These are phyloP conservation scores for Austrofundulus limnaeus DNA, from an alignment of 2,113 vertebrate species.

Conservation along the genomic window DNA sequence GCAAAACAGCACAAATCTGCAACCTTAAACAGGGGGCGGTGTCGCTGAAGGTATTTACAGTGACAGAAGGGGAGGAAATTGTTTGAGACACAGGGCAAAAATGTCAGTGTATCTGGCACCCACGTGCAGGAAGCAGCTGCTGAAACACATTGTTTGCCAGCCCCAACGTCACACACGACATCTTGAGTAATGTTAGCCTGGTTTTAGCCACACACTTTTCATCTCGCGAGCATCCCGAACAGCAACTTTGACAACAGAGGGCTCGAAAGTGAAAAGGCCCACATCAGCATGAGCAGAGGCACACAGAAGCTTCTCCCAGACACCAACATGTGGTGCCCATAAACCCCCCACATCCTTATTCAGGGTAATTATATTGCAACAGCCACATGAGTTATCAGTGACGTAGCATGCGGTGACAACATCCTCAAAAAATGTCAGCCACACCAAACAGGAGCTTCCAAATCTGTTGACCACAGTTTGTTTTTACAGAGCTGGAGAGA, in stretches of 20 bases:
- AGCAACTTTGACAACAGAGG: constrained; percentile 7
- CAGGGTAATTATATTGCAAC: constrained; percentile 64
- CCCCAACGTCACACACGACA: neutral
- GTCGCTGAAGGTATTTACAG: constrained; percentile 69
- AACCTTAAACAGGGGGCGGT: constrained; percentile 60
- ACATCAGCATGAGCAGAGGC: constrained; percentile 36
- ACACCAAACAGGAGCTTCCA: constrained; percentile 47
- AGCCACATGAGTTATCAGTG: constrained; percentile 69
- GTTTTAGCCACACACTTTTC: constrained; percentile 24
- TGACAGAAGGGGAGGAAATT: constrained; percentile 73
- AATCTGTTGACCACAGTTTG: constrained; percentile 29
- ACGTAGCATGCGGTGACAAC: constrained; percentile 57
- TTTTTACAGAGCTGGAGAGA: constrained; percentile 21
- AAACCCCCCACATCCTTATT: constrained; percentile 64
- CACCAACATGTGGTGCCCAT: constrained; percentile 70
- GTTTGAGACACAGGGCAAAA: constrained; percentile 68
- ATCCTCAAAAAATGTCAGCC: constrained; percentile 62
- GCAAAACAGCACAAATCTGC: constrained; percentile 46
- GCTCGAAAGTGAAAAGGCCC: constrained; percentile 16
- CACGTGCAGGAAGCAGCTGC: constrained; percentile 63
- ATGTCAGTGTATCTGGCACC: constrained; percentile 68
- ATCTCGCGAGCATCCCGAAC: neutral
- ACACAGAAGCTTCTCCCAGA: constrained; percentile 61
- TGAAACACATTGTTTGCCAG: constrained; percentile 17
- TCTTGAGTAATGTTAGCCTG: constrained; percentile 14